These are phyloP conservation scores for Zhuqinia jingwanae DNA, from an alignment of 2,888 invertebrate species.

Conservation along the genomic window DNA sequence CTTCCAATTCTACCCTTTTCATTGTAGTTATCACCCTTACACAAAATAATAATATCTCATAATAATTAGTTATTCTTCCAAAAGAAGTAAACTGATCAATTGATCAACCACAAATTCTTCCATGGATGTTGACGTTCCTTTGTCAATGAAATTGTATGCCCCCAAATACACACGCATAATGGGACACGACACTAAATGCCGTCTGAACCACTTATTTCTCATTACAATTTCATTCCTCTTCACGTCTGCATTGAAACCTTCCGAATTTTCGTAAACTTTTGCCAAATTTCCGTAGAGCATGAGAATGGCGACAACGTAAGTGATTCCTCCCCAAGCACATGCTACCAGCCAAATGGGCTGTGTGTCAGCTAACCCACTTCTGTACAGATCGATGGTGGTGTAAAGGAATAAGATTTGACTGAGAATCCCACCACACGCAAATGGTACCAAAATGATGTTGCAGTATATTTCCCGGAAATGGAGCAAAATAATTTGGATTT, in stretches of 20 bases:
- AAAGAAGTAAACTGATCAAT: neutral
- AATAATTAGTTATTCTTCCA: too few species aligned
- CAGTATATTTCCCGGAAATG: neutral
- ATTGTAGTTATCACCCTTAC: too few species aligned
- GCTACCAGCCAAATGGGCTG: neutral
- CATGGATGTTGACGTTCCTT: neutral
- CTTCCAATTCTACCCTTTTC: too few species aligned
- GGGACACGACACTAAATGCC: neutral
- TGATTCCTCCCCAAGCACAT: neutral
- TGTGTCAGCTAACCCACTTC: neutral
- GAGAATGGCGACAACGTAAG: neutral
- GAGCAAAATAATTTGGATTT: neutral
- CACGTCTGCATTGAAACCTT: neutral
- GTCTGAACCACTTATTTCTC: neutral
- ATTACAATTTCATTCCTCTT: neutral
- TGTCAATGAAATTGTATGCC: neutral
- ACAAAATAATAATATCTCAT: too few species aligned
- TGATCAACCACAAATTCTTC: neutral
- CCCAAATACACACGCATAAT: neutral
- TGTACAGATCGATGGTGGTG: neutral
- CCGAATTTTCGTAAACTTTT: neutral
- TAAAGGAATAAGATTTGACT: neutral
- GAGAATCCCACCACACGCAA: neutral
- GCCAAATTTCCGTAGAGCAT: neutral
- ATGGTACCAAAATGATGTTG: neutral